Evolutionary conservation across 2,888 invertebrate species (phyloP), one percentile per base, ranked within the genome.

Genomic region (Dusona sp.): DNA sequence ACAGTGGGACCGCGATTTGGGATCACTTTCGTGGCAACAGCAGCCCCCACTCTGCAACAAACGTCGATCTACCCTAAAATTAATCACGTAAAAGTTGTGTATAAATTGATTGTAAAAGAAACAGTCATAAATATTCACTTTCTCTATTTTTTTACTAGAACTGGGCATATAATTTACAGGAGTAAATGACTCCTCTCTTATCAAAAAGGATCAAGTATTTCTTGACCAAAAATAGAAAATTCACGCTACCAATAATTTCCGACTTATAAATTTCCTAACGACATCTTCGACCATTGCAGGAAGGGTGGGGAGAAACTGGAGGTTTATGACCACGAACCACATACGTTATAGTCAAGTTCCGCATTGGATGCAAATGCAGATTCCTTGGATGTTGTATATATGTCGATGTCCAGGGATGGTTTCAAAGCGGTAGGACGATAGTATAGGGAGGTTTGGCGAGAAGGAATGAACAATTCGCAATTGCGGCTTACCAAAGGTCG

Each of bases 391-490:
- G 73, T 38, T 13, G 72, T 64, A 51, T 68, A 79, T 42, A 54
- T 29, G 25, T 73, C 73, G 79, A 79, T 74, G 67, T 74, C 83
- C 79, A 70, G 19, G 57, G 74, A 84, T 51, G 83, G 45, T 79
- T 84, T 38, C 64, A 64, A 68, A 70, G 54, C 72, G 42, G 48
- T 48, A 57, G 72, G 51, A 77, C 19, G 51, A 72, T 70, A 77
- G 64, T 36, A 61, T 51, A 51, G 73, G 54, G 36, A 68, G 29
- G 75, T 70, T 42, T 48, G 78, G 67, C 64, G 74, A 64, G 80
- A 80, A 83, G 80, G 86, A 83, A 83, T 86, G 80, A 86, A 83
- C 83, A 80, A 80, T 73, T 80, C 77, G 81, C 84, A 84, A 84
- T 87, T 79, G 79, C 79, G 65, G 74, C 68, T 82, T 51, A 75